Percentiles rank a stretch among this genome's conserved stretches.
Conservation (phyloP, 2,797 vertebrate genomes). For the Girardinus metallicus region DNA sequence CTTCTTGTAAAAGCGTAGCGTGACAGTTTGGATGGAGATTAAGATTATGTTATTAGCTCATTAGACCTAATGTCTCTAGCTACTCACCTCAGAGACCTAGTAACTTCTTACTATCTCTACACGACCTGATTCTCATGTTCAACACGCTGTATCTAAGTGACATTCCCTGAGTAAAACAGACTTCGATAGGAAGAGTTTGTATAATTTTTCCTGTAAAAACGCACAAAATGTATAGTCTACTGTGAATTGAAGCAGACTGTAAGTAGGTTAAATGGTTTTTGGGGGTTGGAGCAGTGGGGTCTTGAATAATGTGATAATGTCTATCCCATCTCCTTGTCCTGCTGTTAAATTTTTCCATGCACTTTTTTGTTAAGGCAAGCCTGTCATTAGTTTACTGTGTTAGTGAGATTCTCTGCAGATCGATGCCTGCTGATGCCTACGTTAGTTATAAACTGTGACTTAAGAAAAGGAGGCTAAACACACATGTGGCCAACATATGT, state of each 20-base stretch:
- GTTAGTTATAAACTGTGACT: conserved; percentile 56
- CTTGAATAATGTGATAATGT: conserved; percentile 42
- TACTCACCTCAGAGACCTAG: conserved; percentile 16
- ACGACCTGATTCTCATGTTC: conserved; percentile 1
- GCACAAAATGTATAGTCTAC: not conserved
- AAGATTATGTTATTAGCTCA: conserved; percentile 10
- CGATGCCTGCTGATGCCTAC: conserved; percentile 43
- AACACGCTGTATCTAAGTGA: not conserved
- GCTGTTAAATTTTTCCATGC: conserved; percentile 25
- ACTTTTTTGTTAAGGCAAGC: conserved; percentile 39
- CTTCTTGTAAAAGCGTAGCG: conserved; percentile 9
- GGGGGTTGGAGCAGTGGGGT: not conserved
- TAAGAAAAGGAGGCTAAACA: conserved; percentile 53
- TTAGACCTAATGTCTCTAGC: conserved; percentile 15
- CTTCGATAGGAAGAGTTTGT: not conserved
- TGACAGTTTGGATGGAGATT: conserved; percentile 22
- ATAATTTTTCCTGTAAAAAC: too few relatives aligned
- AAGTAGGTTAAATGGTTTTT: conserved; percentile 42
- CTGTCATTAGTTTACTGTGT: conserved; percentile 43
- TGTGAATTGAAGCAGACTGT: conserved; percentile 21
- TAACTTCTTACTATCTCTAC: not conserved
- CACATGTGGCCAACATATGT: conserved; percentile 62
- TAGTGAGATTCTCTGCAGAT: conserved; percentile 39
- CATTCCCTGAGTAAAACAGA: not conserved
- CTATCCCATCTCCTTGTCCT: conserved; percentile 27